Evolutionary conservation across 1,140 invertebrate genomes (phyloP).

Genomic region (Dinoponera quadriceps): DNA sequence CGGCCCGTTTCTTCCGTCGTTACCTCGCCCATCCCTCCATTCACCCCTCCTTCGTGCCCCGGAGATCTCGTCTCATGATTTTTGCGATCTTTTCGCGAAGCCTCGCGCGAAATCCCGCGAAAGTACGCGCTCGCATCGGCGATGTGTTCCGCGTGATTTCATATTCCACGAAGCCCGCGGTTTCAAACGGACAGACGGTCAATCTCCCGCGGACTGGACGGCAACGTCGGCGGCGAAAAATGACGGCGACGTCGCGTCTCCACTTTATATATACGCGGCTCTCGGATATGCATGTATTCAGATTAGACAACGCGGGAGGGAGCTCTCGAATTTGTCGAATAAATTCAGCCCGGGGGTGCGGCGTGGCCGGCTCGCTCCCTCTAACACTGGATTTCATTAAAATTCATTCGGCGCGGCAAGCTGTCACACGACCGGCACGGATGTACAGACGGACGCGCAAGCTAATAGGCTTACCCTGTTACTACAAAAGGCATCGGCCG

Average conservation of each 20-base stretch:
- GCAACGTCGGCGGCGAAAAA: slow-evolving; percentile 25
- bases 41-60: too few species aligned
- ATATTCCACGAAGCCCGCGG: slow-evolving; percentile 7
- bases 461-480: slow-evolving; percentile 70
- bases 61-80: too few species aligned
- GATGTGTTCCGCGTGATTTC: slow-evolving; percentile 12
- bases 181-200: slow-evolving; percentile 48
- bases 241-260: slow-evolving; percentile 54
- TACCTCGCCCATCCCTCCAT: too few species aligned
- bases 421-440: slow-evolving; percentile 67
- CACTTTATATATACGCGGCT: slow-evolving; percentile 48
- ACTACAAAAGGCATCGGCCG: slow-evolving; percentile 48
- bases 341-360: slow-evolving; percentile 64
- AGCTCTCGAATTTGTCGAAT: slow-evolving; percentile 70
- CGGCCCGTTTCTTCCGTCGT: slow-evolving; percentile 4
- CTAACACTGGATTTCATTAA: slow-evolving; percentile 74
- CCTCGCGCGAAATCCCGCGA: too few species aligned
- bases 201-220: slow-evolving; percentile 21
- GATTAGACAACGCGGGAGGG: slow-evolving; percentile 70
- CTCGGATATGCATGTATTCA: slow-evolving; percentile 67
- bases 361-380: slow-evolving; percentile 36
- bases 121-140: too few species aligned
- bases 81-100: too few species aligned
- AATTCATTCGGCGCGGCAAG: slow-evolving; percentile 72
- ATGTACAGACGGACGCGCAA: slow-evolving; percentile 51